Evolutionary conservation across 2,113 vertebrate genomes (phyloP).

Genomic region (Neotragus moschatus): DNA sequence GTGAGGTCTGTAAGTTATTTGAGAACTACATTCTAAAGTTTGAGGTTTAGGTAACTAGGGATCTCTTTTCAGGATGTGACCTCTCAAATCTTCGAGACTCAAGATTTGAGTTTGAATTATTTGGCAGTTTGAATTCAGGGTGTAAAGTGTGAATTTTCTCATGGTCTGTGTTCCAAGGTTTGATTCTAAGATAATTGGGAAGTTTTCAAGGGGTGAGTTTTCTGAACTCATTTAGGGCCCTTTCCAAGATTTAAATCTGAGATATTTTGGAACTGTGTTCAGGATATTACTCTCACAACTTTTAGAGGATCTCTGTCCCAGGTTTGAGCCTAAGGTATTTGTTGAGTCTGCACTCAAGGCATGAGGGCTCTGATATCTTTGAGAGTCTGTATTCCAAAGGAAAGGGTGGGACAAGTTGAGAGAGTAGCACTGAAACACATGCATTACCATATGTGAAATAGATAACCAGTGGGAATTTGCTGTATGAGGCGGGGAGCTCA

Average conservation of each 20-base stretch:
- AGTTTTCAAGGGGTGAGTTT: not conserved
- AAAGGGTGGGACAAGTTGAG: not conserved
- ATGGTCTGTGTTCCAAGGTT: not conserved
- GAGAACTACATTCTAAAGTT: not conserved
- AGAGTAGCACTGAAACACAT: not conserved
- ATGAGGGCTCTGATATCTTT: not conserved
- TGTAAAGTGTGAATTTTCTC: not conserved
- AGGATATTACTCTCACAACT: not conserved
- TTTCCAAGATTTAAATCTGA: not conserved
- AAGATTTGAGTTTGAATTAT: not conserved
- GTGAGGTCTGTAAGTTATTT: not conserved
- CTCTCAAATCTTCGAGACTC: not conserved
- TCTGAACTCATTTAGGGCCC: not conserved
- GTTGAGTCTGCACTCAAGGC: not conserved
- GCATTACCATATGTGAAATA: not conserved
- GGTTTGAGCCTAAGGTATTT: not conserved
- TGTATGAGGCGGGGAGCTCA: not conserved
- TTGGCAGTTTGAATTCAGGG: not conserved
- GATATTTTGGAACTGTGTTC: not conserved
- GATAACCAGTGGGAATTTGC: not conserved
- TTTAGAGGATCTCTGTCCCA: not conserved
- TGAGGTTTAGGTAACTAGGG: not conserved
- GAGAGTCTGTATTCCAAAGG: not conserved
- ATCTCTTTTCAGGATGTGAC: not conserved
- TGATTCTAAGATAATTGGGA: not conserved